Evolutionary conservation across 2,797 vertebrate species (phyloP).

Genomic region (Garrulus glandarius): DNA sequence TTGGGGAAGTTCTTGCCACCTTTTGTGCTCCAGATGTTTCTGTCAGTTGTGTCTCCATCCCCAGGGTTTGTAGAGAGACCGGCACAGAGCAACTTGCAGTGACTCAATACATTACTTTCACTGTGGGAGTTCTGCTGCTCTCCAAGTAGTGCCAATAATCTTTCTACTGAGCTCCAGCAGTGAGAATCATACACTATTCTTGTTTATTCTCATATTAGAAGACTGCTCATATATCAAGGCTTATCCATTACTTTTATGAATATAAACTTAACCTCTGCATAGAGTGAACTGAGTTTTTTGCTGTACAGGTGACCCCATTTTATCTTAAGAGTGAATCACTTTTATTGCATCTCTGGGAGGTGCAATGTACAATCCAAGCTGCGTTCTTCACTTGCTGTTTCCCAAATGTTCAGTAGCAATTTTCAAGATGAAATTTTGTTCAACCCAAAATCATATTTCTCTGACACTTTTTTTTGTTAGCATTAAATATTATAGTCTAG

Average conservation of each 20-base stretch:
- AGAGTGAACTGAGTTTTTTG: background rate
- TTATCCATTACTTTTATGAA: background rate
- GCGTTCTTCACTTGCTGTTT: accelerated
- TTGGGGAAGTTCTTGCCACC: background rate
- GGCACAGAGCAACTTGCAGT: background rate
- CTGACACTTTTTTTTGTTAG: background rate
- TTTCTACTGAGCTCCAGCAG: background rate
- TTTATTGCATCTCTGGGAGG: background rate
- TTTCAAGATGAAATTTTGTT: background rate
- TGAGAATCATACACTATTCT: background rate
- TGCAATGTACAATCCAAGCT: background rate
- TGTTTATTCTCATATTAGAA: background rate
- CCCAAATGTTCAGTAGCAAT: background rate
- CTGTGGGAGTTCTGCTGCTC: background rate
- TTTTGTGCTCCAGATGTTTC: background rate
- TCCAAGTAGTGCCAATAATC: background rate
- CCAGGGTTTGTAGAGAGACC: background rate
- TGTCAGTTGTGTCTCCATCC: background rate
- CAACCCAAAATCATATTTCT: background rate
- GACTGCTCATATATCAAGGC: background rate
- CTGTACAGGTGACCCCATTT: background rate
- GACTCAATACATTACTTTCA: background rate
- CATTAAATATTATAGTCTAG: background rate
- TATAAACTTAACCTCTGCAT: background rate
- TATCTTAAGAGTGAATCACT: background rate